Percentiles rank a stretch among this genome's conserved stretches.
These are phyloP conservation scores for Carabus problematicus DNA, from an alignment of 2,888 invertebrate species.

Conservation along the genomic window DNA sequence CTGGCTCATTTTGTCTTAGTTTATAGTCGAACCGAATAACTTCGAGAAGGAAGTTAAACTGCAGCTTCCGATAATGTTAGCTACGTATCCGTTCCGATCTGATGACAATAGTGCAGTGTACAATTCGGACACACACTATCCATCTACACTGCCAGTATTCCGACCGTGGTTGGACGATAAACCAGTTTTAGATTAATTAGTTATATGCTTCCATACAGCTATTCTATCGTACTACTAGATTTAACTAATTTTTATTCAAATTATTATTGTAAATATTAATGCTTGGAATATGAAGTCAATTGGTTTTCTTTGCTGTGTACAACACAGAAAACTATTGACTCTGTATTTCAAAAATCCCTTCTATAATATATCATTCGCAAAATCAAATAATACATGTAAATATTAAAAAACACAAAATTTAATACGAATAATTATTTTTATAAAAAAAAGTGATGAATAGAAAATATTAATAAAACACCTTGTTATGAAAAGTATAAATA, in stretches of 20 bases:
- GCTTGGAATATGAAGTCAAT: constrained; percentile 16
- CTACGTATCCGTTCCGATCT: constrained; percentile 85
- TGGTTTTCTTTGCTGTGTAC: no score
- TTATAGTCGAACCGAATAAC: constrained; percentile 89
- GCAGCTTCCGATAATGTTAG: constrained; percentile 89
- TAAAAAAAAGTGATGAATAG: no score
- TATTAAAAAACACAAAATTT: no score
- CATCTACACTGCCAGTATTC: constrained; percentile 89
- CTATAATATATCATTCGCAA: no score
- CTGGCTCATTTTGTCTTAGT: constrained; percentile 62
- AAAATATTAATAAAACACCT: no score
- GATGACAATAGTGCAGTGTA: constrained; percentile 70
- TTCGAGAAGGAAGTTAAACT: constrained; percentile 91
- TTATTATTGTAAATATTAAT: constrained; percentile 23
- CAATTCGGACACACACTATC: constrained; percentile 89
- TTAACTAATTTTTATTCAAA: no score
- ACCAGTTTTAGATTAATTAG: constrained; percentile 55
- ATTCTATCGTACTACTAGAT: no score
- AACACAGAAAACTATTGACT: no score
- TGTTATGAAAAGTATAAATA: no score
- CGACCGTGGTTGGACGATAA: constrained; percentile 87
- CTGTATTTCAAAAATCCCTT: no score
- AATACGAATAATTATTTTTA: no score
- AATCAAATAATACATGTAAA: no score
- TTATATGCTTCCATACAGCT: not conserved